Evolutionary conservation across 2,888 invertebrate genomes (phyloP), one percentile per base, ranked within the genome.

Genomic region (Drosophila yooni): DNA sequence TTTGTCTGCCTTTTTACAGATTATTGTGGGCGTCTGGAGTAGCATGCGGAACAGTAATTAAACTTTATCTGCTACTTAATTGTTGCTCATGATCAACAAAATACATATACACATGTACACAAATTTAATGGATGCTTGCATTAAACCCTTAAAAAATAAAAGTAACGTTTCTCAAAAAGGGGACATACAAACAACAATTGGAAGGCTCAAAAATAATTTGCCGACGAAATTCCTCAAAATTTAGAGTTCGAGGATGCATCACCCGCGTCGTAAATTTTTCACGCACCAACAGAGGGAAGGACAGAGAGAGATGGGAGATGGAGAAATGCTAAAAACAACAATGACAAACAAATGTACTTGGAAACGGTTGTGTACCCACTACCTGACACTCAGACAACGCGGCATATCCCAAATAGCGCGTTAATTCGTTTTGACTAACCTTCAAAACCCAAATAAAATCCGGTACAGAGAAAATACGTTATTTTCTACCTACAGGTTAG

Each of bases 361-460:
- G 52, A 72, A 40, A 59, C 36, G 60, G 34, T 56, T 78, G 62
- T 67, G 31, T 67, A 25, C 56, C 51, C 29, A 61, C 52, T 66
- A 90, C 87, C 90, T 90, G 90, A 74, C 71, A 72, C 82, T 65
- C 68, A 70, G 62, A 65, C 56, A 34, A 64, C 70, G 56, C 70
- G 67, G 65, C 43, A 71, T 66, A 62, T 70, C 84, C 86, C 64
- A 88, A 90, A 87, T 82, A 78, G 73, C 76, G 76, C 86, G 82
- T 80, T 88, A 91, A 91, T 91, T 79, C 79, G 88, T 88, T 82
- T 89, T 89, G 81, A 89, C 86, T 89, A 89, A 82, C 90, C 91
- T 86, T 88, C 73, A 70, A 69, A 79, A 72, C 69, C 61, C 58
- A 88, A 71, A 77, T 66, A 67, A 46, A 76, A 60, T 68, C 52